Conservation (phyloP, 35 echinoderm and acorn worm species). For the Chiridota heheva region DNA sequence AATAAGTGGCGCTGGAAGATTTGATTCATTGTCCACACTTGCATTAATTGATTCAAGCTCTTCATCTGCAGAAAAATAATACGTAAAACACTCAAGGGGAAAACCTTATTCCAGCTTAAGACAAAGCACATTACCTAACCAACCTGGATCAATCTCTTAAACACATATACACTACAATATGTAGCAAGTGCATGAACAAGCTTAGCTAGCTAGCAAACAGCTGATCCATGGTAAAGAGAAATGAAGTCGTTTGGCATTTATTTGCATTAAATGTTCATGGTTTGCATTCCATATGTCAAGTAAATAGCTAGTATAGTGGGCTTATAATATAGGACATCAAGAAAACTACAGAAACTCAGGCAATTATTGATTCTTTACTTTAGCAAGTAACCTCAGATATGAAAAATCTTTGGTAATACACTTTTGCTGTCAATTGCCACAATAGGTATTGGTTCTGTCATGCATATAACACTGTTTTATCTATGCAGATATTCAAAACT, state of each 20-base stretch:
- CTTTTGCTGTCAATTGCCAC: no score
- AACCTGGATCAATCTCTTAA: neutral
- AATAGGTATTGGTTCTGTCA: no score
- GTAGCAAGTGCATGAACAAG: neutral
- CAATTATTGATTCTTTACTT: no score
- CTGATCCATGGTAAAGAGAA: neutral
- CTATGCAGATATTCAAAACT: no score
- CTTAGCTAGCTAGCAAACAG: neutral
- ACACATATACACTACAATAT: neutral
- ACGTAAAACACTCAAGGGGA: neutral
- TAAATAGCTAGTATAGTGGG: no score
- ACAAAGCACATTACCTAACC: neutral
- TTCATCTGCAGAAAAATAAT: conserved; percentile 31
- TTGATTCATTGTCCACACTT: neutral
- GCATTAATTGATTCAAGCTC: conserved; percentile 38
- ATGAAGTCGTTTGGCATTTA: neutral
- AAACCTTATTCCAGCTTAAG: neutral
- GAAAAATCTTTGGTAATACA: no score
- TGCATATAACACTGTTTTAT: no score
- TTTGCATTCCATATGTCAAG: no score
- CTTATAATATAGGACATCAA: no score
- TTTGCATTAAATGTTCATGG: no score
- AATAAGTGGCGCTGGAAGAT: conserved; percentile 50
- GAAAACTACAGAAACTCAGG: no score
- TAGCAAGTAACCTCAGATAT: no score